Base-by-base conservation (phyloP, 2,797 vertebrate genomes). In the Astyanax mexicanus region DNA sequence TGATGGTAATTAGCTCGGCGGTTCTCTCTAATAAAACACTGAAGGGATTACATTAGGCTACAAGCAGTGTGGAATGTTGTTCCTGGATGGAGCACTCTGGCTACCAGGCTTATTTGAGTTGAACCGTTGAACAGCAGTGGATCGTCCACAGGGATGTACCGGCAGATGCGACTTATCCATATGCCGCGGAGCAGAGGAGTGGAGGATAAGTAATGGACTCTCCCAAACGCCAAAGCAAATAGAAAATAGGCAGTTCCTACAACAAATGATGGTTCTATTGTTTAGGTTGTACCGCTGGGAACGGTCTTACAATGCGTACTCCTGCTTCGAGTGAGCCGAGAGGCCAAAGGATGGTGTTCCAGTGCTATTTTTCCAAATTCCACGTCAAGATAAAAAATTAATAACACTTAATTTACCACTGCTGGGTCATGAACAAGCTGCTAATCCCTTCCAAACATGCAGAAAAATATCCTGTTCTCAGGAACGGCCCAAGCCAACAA, bases 251-350 rank as follows among this genome's bases (percentile, higher is more conserved):
- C 17, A 60, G 74, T 68, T 81, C 54, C 60, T 58, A 72, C 67
- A 37, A 78, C 78, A 79, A 76, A 80, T 79, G 23, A 82, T 60
- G 77, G 40, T 67, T 72, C 42, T 23, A 69, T 73, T 60, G 70
- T 80, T 42, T 61, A 70, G 21, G 60, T 62, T 42, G 76, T 66
- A 73, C 47, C 27, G 35, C 40, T 61, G 32, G 73, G 58, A 65
- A 58, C 32, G 49, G 49, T 51, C 69, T 17, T 71, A 71, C 47
- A 64, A 27, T 9, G 52, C 69, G 10, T 38, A 64, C 32, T 61
- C 35, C 21, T 32, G 40, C 40, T 68, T 29, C 10, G 19, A 9
- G 35, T 5, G 29, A 5, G 5, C 29, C 32, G 32, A 32, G 5
- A 32, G 5, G 29, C 29, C 5, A 17, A 23, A 60, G 29, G 40